Conservation (phyloP, 2,888 invertebrate genomes). For the Xylota sylvarum region DNA sequence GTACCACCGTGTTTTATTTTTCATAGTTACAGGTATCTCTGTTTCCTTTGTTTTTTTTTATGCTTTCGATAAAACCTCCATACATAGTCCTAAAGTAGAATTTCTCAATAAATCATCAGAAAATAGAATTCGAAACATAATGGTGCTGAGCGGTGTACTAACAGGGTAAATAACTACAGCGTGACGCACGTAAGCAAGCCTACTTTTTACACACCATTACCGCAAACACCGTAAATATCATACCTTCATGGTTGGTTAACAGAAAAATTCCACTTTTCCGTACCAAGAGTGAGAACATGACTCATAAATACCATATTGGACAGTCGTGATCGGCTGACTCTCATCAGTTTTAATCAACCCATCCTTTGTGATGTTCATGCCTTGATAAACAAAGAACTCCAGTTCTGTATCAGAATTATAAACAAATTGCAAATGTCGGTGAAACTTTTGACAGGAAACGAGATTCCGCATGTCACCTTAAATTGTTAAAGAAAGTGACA, state of each 20-base stretch:
- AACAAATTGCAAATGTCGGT: neutral
- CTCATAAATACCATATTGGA: neutral
- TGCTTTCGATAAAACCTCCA: no score
- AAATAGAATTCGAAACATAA: no score
- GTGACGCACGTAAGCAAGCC: neutral
- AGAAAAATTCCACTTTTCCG: neutral
- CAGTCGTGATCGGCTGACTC: neutral
- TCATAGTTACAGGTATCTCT: no score
- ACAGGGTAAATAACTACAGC: neutral
- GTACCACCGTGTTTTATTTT: no score
- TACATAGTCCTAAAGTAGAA: no score
- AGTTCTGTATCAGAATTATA: neutral
- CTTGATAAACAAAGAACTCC: neutral
- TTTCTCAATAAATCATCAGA: no score
- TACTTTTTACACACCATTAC: slow-evolving; percentile 9
- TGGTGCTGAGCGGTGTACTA: neutral
- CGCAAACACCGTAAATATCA: slow-evolving; percentile 9
- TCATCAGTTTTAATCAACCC: neutral
- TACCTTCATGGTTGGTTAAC: slow-evolving; percentile 13
- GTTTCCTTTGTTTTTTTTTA: no score
- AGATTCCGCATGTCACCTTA: no score
- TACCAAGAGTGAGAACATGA: neutral
- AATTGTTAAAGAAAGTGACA: no score
- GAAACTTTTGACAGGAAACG: no score
- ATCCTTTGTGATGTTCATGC: neutral